Base-by-base conservation (phyloP, 2,888 invertebrate genomes). In the Hemaris fuciformis region DNA sequence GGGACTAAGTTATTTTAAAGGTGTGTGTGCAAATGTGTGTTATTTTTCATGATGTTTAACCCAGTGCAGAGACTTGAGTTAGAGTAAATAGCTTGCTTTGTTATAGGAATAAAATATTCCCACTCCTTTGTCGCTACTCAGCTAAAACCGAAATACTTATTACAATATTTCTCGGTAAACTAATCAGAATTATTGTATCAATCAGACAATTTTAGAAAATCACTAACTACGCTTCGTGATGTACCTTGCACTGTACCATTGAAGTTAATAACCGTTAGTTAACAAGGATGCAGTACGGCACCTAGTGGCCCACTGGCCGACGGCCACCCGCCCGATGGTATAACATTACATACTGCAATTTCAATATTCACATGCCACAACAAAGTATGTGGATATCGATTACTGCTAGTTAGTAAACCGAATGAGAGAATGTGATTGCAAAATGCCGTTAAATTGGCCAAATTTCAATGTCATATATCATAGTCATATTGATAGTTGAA, bases 241-340 rank as follows among this genome's bases (percentile, higher is more conserved):
- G 0, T 64, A 20, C 57, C 69, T 72, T 67, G 58, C n/a, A 61
- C 70, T 66, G 13, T 2, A 34, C 57, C 15, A 18, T 56, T 18
- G 56, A 62, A 61, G 60, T 70, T 75, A 77, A 78, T 76, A 73
- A 77, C 79, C 71, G 76, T 75, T 75, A 75, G 67, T 70, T 71
- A 70, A 73, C 73, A 74, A 79, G 77, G 75, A 78, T 75, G 63
- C 64, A 59, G 64, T 58, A 67, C 69, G 61, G 62, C 65, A 63
- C 71, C 71, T 67, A 66, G 64, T 73, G 69, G 70, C 71, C 67
- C 59, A 71, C 48, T 48, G 23, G 25, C 15, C 48, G 8, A 15
- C 20, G 43, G 3, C 43, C 43, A 20, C 20, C 68, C 72, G 65
- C 41, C 7, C 10, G 60, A 68, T 18, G 25, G 41, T 48, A 41